A percentile compares a stretch with the other conserved stretches of the same genome.
Evolutionary conservation across 2,113 vertebrate species (phyloP).

Genomic region (Catharus fuscescens): DNA sequence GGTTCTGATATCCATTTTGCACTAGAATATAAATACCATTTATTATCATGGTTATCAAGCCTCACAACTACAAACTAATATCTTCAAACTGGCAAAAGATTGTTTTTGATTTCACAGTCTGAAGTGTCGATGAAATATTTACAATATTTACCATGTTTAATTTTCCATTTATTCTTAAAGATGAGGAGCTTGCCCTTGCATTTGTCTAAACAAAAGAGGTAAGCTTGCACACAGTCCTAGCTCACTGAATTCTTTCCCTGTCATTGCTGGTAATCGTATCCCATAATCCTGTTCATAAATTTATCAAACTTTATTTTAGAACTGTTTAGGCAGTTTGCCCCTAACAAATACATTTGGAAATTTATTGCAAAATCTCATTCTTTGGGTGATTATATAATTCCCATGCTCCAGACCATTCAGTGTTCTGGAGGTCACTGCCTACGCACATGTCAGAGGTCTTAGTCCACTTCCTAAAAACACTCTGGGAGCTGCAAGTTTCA

Average conservation of each 20-base stretch:
- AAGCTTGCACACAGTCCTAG: background rate
- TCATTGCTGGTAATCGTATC: background rate
- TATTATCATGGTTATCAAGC: slow-evolving; percentile 11
- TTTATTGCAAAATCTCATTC: background rate
- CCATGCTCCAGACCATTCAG: background rate
- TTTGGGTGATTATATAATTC: background rate
- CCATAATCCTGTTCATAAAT: background rate
- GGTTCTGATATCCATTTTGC: slow-evolving; percentile 9
- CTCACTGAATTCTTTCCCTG: background rate
- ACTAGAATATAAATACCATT: background rate
- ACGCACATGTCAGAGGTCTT: background rate
- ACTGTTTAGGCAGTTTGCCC: background rate
- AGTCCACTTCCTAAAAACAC: background rate
- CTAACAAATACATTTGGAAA: background rate
- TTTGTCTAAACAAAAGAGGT: background rate
- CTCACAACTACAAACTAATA: slow-evolving; percentile 8
- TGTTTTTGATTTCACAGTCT: slow-evolving; percentile 17
- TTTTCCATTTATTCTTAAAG: slow-evolving; percentile 25
- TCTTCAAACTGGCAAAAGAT: background rate
- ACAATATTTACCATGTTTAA: slow-evolving; percentile 22
- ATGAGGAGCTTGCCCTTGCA: background rate
- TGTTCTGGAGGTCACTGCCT: background rate
- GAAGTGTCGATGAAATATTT: slow-evolving; percentile 51
- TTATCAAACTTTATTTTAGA: background rate
- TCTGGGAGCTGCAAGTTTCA: background rate